Conservation (phyloP, 2,888 invertebrate species). For the Yponomeuta sedellus region DNA sequence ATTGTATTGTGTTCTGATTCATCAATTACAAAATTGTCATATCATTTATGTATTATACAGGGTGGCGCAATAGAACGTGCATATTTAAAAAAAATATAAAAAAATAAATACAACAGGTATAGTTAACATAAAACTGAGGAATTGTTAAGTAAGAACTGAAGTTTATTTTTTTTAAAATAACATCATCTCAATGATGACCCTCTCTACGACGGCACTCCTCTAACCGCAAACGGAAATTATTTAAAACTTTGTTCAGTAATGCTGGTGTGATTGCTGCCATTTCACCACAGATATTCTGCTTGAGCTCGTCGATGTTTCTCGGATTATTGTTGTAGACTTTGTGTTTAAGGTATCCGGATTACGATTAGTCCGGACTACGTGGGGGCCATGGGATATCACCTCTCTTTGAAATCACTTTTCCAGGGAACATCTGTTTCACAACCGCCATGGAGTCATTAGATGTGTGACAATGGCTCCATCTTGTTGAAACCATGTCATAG, state of each 20-base stretch:
- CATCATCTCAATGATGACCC: slow-evolving; percentile 19
- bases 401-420: background rate
- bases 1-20: too few relatives aligned
- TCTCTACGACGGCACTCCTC: slow-evolving; percentile 17
- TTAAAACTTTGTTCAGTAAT: background rate
- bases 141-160: background rate
- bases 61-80: slow-evolving; percentile 13
- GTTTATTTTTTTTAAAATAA: slow-evolving; percentile 18
- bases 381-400: slow-evolving; percentile 17
- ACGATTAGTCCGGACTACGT: slow-evolving; percentile 17
- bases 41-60: slow-evolving; percentile 3
- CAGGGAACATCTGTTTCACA: slow-evolving; percentile 12
- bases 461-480: slow-evolving; percentile 20
- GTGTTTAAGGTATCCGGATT: slow-evolving; percentile 19
- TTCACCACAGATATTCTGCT: slow-evolving; percentile 19
- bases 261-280: slow-evolving; percentile 14
- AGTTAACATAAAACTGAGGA: slow-evolving; percentile 7
- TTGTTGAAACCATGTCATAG: background rate
- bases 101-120: slow-evolving; percentile 13
- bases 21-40: too few relatives aligned
- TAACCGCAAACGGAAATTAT: slow-evolving; percentile 3
- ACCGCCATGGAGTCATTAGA: slow-evolving; percentile 14
- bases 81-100: slow-evolving; percentile 5
- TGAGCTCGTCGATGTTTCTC: slow-evolving; percentile 12
- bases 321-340: slow-evolving; percentile 17